Percentiles rank a stretch among this genome's conserved stretches.
These are phyloP conservation scores for Moxostoma hubbsi DNA, from an alignment of 2,797 vertebrate genomes.

Conservation along the genomic window DNA sequence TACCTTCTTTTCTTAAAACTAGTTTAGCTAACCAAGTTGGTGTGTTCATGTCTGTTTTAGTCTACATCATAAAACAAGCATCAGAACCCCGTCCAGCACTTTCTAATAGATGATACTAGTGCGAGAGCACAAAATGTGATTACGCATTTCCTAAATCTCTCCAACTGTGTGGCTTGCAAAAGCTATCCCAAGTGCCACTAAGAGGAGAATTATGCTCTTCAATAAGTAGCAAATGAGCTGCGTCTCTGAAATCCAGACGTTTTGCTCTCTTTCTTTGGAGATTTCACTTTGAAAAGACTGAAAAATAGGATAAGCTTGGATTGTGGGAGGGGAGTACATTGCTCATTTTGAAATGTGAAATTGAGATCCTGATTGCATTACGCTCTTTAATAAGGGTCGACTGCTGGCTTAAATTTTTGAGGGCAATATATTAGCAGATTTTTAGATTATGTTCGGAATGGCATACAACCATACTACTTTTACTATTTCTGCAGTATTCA, in stretches of 20 bases:
- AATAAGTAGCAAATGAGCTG: slow-evolving; percentile 46
- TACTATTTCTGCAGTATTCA: not conserved
- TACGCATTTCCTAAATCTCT: slow-evolving; percentile 35
- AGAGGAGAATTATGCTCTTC: slow-evolving; percentile 43
- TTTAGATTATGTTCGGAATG: slow-evolving; percentile 4
- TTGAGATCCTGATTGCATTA: slow-evolving; percentile 18
- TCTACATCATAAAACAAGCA: slow-evolving; percentile 13
- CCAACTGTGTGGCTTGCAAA: slow-evolving; percentile 19
- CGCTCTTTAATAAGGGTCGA: not conserved
- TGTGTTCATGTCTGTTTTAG: slow-evolving; percentile 24
- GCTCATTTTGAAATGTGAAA: slow-evolving; percentile 21
- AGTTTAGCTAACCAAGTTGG: not conserved
- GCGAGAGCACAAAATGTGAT: slow-evolving; percentile 34
- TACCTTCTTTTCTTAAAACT: slow-evolving; percentile 25
- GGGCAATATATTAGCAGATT: slow-evolving; percentile 4
- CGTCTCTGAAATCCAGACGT: slow-evolving; percentile 25
- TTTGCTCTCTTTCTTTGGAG: slow-evolving; percentile 28
- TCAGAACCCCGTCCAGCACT: slow-evolving; percentile 13
- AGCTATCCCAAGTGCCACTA: slow-evolving; percentile 30
- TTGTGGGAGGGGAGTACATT: slow-evolving; percentile 38
- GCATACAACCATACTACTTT: not conserved
- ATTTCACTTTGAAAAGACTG: slow-evolving; percentile 16
- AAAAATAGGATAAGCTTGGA: slow-evolving; percentile 37
- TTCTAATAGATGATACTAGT: slow-evolving; percentile 5
- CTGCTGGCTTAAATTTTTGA: slow-evolving; percentile 2